phyloP scores from a whole-genome alignment of 2,113 vertebrate species.

The Hippocampus guttulatus region DNA sequence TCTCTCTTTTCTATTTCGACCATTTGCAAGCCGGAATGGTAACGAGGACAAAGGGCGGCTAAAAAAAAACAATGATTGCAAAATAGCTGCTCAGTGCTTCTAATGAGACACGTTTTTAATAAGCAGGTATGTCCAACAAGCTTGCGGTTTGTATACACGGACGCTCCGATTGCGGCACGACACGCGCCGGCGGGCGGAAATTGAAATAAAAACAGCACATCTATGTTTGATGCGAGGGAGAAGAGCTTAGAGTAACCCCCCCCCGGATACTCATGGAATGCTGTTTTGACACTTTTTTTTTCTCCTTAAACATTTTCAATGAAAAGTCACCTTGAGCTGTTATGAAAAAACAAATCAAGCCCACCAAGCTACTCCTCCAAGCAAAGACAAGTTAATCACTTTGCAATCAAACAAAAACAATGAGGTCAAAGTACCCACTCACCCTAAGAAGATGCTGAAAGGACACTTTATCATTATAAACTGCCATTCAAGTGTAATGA shows the following conservation, averaged over 20 bases:
- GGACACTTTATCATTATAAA: too few relatives aligned
- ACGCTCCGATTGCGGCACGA: background rate
- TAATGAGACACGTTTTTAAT: background rate
- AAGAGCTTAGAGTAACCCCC: background rate
- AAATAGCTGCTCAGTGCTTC: background rate
- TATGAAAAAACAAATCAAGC: background rate
- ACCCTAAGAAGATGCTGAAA: too few relatives aligned
- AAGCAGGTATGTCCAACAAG: slow-evolving; percentile 1
- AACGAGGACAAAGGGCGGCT: background rate
- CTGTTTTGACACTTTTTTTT: background rate
- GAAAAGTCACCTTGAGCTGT: background rate
- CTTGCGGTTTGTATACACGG: background rate
- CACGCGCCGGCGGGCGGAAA: background rate
- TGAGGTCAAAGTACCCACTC: too few relatives aligned
- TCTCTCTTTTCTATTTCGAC: background rate
- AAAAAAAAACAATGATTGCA: background rate
- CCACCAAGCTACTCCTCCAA: background rate
- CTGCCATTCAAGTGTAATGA: too few relatives aligned
- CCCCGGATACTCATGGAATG: background rate
- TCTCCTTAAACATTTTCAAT: background rate
- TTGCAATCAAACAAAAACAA: too few relatives aligned
- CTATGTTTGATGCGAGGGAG: background rate
- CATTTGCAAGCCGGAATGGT: background rate
- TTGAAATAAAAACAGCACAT: slow-evolving; percentile 4
- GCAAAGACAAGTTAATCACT: background rate